Evolutionary conservation across 2,888 invertebrate genomes (phyloP), one percentile per base, ranked within the genome.

Genomic region (Eupithecia subfuscata): DNA sequence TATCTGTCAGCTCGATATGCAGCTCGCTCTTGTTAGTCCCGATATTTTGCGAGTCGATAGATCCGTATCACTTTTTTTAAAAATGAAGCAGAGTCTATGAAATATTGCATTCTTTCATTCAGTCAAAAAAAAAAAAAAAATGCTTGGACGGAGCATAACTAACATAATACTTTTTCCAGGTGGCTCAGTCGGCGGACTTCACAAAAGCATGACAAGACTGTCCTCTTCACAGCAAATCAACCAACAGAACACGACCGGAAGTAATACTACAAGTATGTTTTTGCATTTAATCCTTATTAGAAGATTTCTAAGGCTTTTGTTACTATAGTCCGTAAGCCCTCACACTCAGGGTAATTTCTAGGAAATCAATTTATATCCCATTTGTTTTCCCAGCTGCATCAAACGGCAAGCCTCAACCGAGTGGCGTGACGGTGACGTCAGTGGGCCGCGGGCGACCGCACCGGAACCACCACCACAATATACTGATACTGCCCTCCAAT

Each of bases 201-300:
- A 97, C 88, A 97, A 97, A 88, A 97, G 97, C 87, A 97, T 97
- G 97, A 97, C 97, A 12, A 95, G 97, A 60, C 89, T 97, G 77
- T 97, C 97, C 78, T 97, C 97, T 18, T 97, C 97, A 63, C 97
- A 97, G 87, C 96, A 97, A 88, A 97, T 97, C 82, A 97, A 97
- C 86, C 81, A 81, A 25, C 81, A 81, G 69, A 81, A 81, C 70
- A 77, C 75, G 40, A 74, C 80, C 9, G 79, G 94, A 72, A 81
- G 90, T 56, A 86, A 84, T 22, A 86, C 82, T 75, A 85, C 90
- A 82, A 89, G 91, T 91, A 84, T 83, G 80, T 74, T 0, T 30
- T 8, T 14, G 30, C 30, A 30, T 30, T 30, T 30, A 30, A 30
- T 30, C 30, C 30, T 30, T 30, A 30, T 30, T 30, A 30, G 3